These are phyloP conservation scores for Lophius americanus DNA, from an alignment of 2,797 vertebrate genomes.

Conservation along the genomic window DNA sequence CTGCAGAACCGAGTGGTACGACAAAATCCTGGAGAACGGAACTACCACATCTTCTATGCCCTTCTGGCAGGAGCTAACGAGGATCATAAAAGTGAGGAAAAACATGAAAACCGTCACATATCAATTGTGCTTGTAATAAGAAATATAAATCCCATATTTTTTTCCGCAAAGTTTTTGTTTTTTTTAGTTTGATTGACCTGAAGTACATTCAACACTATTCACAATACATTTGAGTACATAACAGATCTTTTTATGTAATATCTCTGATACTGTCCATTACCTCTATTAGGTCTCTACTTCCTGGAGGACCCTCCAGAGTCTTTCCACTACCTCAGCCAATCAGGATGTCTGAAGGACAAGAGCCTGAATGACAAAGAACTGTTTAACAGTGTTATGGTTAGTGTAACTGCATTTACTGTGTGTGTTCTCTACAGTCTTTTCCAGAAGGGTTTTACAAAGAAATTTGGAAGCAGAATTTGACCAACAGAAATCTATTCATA, in stretches of 20 bases:
- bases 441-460: no score
- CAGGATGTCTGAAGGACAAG: conserved; percentile 89
- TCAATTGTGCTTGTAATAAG: not conserved
- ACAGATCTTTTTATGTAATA: not conserved
- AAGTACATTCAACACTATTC: not conserved
- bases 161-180: no score
- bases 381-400: conserved; percentile 92
- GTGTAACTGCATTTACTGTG: conserved; percentile 9
- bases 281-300: conserved; percentile 79
- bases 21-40: conserved; percentile 92
- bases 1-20: conserved; percentile 92
- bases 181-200: not conserved
- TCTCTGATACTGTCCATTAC: conserved; percentile 5
- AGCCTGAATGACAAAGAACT: conserved; percentile 88
- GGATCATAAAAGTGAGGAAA: conserved; percentile 86
- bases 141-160: no score
- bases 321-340: conserved; percentile 90
- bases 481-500: not conserved
- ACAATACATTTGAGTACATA: not conserved
- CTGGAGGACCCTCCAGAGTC: conserved; percentile 85
- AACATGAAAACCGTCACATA: not conserved
- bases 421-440: not conserved
- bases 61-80: conserved; percentile 86
- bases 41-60: conserved; percentile 95
- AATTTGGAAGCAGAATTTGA: not conserved